These are phyloP conservation scores for Brachyistius frenatus DNA, from an alignment of 2,113 vertebrate genomes.

Conservation along the genomic window DNA sequence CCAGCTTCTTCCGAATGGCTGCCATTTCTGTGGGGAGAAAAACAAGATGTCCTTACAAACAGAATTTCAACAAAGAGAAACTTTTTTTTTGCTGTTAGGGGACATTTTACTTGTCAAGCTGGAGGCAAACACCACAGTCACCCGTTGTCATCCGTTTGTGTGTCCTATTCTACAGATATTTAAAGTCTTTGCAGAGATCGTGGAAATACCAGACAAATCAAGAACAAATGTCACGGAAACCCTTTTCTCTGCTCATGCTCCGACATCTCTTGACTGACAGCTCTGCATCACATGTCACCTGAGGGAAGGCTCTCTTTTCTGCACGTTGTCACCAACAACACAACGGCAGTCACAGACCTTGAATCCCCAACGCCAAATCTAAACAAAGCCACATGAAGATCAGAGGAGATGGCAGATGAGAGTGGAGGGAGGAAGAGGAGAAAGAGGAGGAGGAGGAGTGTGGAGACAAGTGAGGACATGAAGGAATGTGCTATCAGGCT, in stretches of 20 bases:
- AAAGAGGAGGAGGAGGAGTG: background rate
- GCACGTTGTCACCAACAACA: constrained; percentile 19
- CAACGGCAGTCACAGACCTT: constrained; percentile 42
- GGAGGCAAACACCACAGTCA: background rate
- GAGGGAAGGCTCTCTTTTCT: constrained; percentile 21
- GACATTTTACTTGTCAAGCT: constrained; percentile 16
- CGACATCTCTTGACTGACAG: constrained; percentile 37
- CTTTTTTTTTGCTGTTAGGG: background rate
- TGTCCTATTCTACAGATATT: constrained; percentile 10
- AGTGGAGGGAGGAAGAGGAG: background rate
- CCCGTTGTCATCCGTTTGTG: background rate
- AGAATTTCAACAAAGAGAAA: background rate
- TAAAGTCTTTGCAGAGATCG: constrained; percentile 18
- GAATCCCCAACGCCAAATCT: constrained; percentile 36
- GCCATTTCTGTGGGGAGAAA: constrained; percentile 88
- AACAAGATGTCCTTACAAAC: background rate
- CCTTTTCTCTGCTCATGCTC: background rate
- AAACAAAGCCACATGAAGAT: constrained; percentile 24
- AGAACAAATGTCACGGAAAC: background rate
- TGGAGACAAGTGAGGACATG: constrained; percentile 41
- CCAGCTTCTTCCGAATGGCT: constrained; percentile 97
- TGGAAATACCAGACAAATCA: constrained; percentile 13
- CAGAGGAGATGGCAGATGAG: constrained; percentile 16
- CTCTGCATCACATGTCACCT: constrained; percentile 7
- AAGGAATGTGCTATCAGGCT: constrained; percentile 56